A percentile compares a stretch with the other conserved stretches of the same genome.
Evolutionary conservation across 2,797 vertebrate genomes (phyloP).

Genomic region (Meriones psammophilus): DNA sequence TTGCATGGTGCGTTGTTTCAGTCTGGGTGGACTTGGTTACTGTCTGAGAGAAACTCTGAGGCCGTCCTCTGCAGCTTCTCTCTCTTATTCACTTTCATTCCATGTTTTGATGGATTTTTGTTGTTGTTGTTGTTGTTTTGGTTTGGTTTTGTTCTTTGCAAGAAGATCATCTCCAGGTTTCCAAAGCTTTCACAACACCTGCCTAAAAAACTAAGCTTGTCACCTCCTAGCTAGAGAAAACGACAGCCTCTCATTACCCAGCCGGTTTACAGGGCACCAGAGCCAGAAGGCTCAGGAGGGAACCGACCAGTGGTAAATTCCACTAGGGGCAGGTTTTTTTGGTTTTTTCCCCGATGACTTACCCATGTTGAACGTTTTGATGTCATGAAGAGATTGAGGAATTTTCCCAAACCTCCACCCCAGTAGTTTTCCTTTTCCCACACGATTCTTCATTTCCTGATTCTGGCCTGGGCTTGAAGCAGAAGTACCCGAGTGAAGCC

Average conservation of each 20-base stretch:
- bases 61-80: not conserved
- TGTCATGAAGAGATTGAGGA: conserved; percentile 71
- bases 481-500: conserved; percentile 66
- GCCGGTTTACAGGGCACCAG: not conserved
- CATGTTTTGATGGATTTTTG: not conserved
- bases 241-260: not conserved
- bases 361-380: conserved; percentile 54
- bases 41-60: not conserved
- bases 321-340: conserved; percentile 19
- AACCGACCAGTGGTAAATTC: conserved; percentile 64
- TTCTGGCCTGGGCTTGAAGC: conserved; percentile 74
- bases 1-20: not conserved
- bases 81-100: conserved; percentile 7
- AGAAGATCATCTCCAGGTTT: not conserved
- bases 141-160: conserved; percentile 35
- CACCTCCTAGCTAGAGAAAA: not conserved
- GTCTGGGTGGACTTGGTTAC: conserved; percentile 18
- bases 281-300: not conserved
- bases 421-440: conserved; percentile 73
- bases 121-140: not conserved
- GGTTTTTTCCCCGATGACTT: conserved; percentile 19
- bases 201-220: not conserved
- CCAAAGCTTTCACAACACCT: not conserved
- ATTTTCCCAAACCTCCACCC: conserved; percentile 52
- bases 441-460: conserved; percentile 72